Conservation (phyloP, 2,888 invertebrate species). For the Trissolcus brochymenae region DNA sequence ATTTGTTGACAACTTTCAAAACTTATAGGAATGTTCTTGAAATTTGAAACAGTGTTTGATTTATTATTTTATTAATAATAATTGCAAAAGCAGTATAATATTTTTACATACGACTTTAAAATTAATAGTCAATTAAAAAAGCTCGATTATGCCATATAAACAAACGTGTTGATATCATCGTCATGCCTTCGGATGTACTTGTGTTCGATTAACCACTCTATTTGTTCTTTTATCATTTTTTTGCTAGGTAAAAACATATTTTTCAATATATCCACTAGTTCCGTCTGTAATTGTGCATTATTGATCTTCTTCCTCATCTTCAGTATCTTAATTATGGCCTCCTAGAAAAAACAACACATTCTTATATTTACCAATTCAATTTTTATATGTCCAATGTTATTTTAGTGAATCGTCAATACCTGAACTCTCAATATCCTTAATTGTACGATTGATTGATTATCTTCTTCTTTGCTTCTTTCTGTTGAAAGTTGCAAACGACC, state of each 20-base stretch:
- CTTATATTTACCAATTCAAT: background rate
- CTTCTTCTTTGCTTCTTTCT: constrained; percentile 96
- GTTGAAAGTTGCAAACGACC: constrained; percentile 96
- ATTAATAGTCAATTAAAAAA: constrained; percentile 28
- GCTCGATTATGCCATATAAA: constrained; percentile 91
- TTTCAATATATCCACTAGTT: constrained; percentile 97
- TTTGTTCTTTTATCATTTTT: constrained; percentile 99
- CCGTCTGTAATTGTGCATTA: constrained; percentile 96
- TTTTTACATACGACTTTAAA: constrained; percentile 19
- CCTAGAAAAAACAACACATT: constrained; percentile 78
- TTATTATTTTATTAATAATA: constrained; percentile 2
- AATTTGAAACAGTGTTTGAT: background rate
- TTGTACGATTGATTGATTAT: constrained; percentile 98
- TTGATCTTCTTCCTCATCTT: constrained; percentile 97
- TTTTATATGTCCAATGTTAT: background rate
- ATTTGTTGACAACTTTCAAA: background rate
- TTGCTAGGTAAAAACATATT: constrained; percentile 99
- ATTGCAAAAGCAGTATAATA: constrained; percentile 13
- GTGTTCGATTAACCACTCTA: constrained; percentile 99
- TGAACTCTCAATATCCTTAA: constrained; percentile 92
- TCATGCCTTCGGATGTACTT: constrained; percentile 98
- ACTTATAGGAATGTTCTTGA: constrained; percentile 1
- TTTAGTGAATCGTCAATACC: constrained; percentile 70
- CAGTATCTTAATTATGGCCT: constrained; percentile 99
- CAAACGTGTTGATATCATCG: constrained; percentile 97